Percentiles rank a stretch among this genome's conserved stretches.
Evolutionary conservation across 2,888 invertebrate species (phyloP).

Genomic region (Axea sp.): DNA sequence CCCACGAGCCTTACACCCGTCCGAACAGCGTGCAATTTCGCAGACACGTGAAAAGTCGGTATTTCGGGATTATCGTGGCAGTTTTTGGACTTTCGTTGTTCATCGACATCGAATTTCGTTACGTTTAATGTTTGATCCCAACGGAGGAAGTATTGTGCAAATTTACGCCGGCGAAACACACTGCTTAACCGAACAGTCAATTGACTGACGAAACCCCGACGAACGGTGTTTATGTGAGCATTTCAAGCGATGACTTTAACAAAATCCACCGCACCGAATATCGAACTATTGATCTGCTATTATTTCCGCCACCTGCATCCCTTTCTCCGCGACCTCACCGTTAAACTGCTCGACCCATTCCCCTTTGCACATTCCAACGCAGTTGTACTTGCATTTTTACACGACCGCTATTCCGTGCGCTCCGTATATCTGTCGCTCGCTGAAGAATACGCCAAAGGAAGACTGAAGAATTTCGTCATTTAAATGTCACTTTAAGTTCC

Average conservation of each 20-base stretch:
- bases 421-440: constrained; percentile 5
- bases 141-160: too few relatives aligned
- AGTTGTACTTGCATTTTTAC: constrained; percentile 47
- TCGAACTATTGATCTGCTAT: constrained; percentile 31
- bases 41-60: constrained; percentile 6
- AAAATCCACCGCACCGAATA: constrained; percentile 19
- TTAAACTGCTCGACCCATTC: constrained; percentile 26
- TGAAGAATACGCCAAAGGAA: too few relatives aligned
- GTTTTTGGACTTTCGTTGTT: neutral
- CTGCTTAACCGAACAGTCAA: neutral
- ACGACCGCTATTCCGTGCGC: constrained; percentile 20
- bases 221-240: neutral
- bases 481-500: too few relatives aligned
- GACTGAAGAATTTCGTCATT: too few relatives aligned
- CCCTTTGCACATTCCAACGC: constrained; percentile 26
- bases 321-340: constrained; percentile 16
- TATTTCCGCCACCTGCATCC: constrained; percentile 19
- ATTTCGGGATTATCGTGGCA: constrained; percentile 15
- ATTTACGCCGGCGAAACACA: too few relatives aligned
- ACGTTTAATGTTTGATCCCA: too few relatives aligned
- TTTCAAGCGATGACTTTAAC: neutral
- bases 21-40: constrained; percentile 2
- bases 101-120: neutral
- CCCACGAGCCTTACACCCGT: constrained; percentile 3
- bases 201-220: constrained; percentile 4